Percentiles rank a stretch among this genome's conserved stretches.
These are phyloP conservation scores for Sebastes elongatus DNA, from an alignment of 2,797 vertebrate species.

Conservation along the genomic window DNA sequence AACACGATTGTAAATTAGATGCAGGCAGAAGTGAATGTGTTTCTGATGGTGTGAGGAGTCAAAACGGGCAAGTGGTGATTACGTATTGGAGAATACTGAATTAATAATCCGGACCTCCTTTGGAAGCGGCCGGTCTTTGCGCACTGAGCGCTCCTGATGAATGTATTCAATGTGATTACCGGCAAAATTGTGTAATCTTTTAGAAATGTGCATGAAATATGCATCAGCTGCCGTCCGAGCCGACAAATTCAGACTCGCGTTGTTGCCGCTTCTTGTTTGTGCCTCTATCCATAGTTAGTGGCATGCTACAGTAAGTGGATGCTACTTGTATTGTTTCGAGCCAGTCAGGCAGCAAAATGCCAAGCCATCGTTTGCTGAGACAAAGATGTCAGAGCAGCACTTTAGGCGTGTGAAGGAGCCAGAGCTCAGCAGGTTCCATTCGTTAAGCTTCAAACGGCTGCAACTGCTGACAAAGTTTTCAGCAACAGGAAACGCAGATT, in stretches of 20 bases:
- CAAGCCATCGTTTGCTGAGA: constrained; percentile 46
- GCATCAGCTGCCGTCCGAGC: not conserved
- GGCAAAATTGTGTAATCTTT: constrained; percentile 23
- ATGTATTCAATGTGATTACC: constrained; percentile 16
- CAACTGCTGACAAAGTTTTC: constrained; percentile 71
- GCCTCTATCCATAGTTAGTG: constrained; percentile 1
- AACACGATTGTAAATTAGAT: constrained; percentile 48
- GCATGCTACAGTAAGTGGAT: constrained; percentile 27
- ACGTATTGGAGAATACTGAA: constrained; percentile 28
- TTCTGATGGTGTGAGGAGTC: constrained; percentile 34
- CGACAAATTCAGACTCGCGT: not conserved
- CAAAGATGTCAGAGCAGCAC: constrained; percentile 53
- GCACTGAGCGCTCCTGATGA: constrained; percentile 14
- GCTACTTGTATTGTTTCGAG: constrained; percentile 22
- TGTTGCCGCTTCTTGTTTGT: constrained; percentile 1
- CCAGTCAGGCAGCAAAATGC: constrained; percentile 49
- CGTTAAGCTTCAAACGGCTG: constrained; percentile 62
- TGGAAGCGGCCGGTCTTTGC: not conserved
- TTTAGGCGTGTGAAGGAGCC: constrained; percentile 41
- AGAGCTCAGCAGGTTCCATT: constrained; percentile 55
- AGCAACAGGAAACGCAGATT: constrained; percentile 83
- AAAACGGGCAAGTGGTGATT: constrained; percentile 27
- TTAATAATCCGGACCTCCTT: constrained; percentile 6
- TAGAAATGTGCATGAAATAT: constrained; percentile 36
- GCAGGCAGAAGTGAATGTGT: constrained; percentile 20